phyloP scores from a whole-genome alignment of 2,113 vertebrate genomes.

The Pangasianodon gigas region DNA sequence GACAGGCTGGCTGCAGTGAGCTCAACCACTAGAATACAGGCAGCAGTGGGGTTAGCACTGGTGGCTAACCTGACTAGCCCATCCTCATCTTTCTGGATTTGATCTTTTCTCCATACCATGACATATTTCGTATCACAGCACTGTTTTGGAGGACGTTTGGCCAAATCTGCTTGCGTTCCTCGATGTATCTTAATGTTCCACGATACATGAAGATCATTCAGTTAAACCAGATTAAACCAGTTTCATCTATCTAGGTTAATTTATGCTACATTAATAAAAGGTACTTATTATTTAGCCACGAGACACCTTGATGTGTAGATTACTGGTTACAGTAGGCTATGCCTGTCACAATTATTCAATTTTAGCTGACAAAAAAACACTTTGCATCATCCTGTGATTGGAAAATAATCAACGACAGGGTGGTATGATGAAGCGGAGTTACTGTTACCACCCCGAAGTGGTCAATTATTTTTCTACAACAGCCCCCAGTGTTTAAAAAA shows the following conservation, averaged over 20 bases:
- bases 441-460: not conserved
- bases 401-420: not conserved
- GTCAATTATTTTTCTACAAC: not conserved
- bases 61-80: conserved; percentile 22
- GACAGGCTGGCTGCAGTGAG: conserved; percentile 42
- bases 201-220: not conserved
- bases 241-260: not conserved
- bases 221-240: not conserved
- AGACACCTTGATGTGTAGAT: not conserved
- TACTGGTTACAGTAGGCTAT: not conserved
- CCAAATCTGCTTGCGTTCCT: not conserved
- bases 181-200: no score
- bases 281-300: not conserved
- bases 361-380: not conserved
- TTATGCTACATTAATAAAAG: not conserved
- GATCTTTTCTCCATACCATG: not conserved
- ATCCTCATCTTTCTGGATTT: not conserved
- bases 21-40: conserved; percentile 32
- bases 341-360: not conserved
- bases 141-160: not conserved
- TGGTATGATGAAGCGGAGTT: not conserved
- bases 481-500: not conserved
- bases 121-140: not conserved
- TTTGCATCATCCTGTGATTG: not conserved
- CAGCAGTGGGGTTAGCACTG: conserved; percentile 29